Percentiles rank a stretch among this genome's conserved stretches.
phyloP scores from a whole-genome alignment of 2,888 invertebrate species.

The Psylliodes chrysocephalus region DNA sequence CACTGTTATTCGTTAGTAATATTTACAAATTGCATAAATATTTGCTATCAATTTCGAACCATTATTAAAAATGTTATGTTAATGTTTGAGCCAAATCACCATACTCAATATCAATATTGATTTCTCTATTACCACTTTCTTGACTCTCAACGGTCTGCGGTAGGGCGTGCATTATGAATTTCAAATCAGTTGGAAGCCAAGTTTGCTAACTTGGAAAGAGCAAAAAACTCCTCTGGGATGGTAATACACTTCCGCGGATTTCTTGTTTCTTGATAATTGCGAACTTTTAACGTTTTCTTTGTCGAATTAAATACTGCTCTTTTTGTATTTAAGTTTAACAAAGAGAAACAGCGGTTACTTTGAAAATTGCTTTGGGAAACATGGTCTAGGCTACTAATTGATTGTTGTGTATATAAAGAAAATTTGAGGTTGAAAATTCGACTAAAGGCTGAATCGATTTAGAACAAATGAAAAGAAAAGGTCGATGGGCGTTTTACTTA shows the following conservation, averaged over 20 bases:
- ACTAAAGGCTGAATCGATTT: too few relatives aligned
- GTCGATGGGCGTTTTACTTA: too few relatives aligned
- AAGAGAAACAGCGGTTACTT: neutral
- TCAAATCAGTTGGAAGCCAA: slow-evolving; percentile 3
- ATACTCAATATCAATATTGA: neutral
- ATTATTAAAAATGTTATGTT: too few relatives aligned
- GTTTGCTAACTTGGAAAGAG: neutral
- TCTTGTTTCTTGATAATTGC: neutral
- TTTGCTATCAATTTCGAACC: too few relatives aligned
- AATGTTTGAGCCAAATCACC: neutral
- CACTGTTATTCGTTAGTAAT: too few relatives aligned
- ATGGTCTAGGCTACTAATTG: neutral
- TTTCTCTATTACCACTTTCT: neutral
- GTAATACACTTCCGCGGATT: slow-evolving; percentile 3
- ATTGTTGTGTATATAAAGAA: too few relatives aligned
- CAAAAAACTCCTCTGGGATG: slow-evolving; percentile 2
- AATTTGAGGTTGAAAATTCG: too few relatives aligned
- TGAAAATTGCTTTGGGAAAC: neutral
- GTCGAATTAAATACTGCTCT: neutral
- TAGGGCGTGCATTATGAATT: neutral
- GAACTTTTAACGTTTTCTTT: neutral
- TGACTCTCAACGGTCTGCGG: neutral
- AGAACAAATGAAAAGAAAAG: too few relatives aligned
- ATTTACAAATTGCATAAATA: too few relatives aligned
- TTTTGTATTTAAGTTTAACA: neutral